phyloP scores from a whole-genome alignment of 2,888 invertebrate genomes.

The Melanostoma scalare region DNA sequence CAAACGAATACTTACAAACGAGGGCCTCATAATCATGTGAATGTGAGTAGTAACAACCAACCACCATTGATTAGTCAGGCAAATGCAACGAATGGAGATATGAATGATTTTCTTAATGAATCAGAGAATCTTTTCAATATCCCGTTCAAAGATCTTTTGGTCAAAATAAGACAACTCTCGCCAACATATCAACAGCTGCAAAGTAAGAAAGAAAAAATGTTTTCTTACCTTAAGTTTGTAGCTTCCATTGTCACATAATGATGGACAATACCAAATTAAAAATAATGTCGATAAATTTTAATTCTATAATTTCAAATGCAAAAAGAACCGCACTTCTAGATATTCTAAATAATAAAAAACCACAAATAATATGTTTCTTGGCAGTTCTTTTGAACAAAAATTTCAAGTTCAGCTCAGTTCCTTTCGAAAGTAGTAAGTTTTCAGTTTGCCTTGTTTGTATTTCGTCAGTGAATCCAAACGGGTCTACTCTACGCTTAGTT shows the following conservation, averaged over 20 bases:
- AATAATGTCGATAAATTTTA: too few relatives aligned
- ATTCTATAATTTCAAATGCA: too few relatives aligned
- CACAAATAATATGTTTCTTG: conserved; percentile 20
- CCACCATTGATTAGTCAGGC: too few relatives aligned
- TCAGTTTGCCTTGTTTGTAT: conserved; percentile 10
- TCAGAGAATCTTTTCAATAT: conserved; percentile 3
- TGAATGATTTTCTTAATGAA: conserved; percentile 30
- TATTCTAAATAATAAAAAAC: conserved; percentile 15
- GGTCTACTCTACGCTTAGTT: conserved; percentile 7
- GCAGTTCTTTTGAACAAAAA: conserved; percentile 18
- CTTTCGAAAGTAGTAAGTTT: conserved; percentile 14
- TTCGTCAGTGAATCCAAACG: background rate
- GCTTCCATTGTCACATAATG: too few relatives aligned
- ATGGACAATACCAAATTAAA: too few relatives aligned
- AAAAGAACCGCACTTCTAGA: conserved; percentile 6
- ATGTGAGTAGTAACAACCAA: too few relatives aligned
- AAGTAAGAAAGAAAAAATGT: conserved; percentile 23
- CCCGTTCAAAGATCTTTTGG: conserved; percentile 1
- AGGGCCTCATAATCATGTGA: too few relatives aligned
- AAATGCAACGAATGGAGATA: conserved; percentile 8
- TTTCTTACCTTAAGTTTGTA: conserved; percentile 22
- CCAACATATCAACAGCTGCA: conserved; percentile 17
- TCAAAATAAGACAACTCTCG: conserved; percentile 24
- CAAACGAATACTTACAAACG: too few relatives aligned
- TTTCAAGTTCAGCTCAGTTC: conserved; percentile 14